Base-by-base conservation (phyloP, 1,140 invertebrate genomes). In the Lepidostoma basale region DNA sequence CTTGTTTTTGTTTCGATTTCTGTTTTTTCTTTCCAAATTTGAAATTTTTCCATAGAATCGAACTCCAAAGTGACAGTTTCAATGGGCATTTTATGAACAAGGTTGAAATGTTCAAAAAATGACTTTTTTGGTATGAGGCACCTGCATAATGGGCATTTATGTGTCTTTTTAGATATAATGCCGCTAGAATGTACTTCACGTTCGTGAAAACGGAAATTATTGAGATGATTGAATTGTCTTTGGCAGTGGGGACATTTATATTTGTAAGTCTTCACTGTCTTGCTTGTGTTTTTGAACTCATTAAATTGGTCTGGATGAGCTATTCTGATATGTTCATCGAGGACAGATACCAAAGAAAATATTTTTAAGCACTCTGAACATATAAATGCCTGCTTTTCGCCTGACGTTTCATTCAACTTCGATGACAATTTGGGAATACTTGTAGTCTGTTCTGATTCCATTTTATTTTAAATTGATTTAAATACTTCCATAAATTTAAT, bases 191-290 rank as follows among this genome's bases (percentile, higher is more conserved):
- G 49, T 4, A 14, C 25, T 54, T 54, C 28, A 14, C 26, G 49
- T 30, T 54, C 49, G 14, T 54, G 49, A 26, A 54, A 26, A 16
- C 49, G 9, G 25, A 54, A 28, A 54, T 54, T 54, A n/a, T 30
- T 54, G n/a, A 54, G 4, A 28, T 54, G 23, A 54, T 30, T 54
- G 25, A 54, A 54, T 10, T 26, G 23, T 54, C 26, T 54, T 14
- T 26, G 25, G 49, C 49, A 54, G n/a, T 14, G 14, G 20, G 23
- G 14, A 18, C 49, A 54, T 54, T 28, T 54, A n/a, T 54, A 30
- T 54, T 54, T 54, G 25, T 54, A 26, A 28, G 23, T 54, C 20
- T 26, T 28, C 18, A 9, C 14, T 28, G 49, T n/a, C n/a, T n/a
- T n/a, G n/a, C n/a, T n/a, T n/a, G n/a, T n/a, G 49, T 30, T 54